Percentiles rank a stretch among this genome's conserved stretches.
Conservation (phyloP, 2,888 invertebrate genomes). For the Bugulina stolonifera region DNA sequence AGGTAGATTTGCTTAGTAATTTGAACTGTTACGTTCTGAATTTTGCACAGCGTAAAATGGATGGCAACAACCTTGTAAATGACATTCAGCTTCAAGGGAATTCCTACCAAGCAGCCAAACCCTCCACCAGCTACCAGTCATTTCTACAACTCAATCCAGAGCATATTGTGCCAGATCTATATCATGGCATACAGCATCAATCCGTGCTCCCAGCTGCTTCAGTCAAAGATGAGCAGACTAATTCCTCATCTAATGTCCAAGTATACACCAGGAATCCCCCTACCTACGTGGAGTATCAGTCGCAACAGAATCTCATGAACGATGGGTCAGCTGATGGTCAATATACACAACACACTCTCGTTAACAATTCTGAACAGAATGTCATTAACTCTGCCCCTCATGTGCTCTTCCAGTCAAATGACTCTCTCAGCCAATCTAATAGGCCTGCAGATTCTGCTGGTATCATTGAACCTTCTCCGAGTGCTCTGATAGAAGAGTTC, state of each 20-base stretch:
- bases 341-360: too few species aligned
- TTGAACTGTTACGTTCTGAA: too few species aligned
- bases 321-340: too few species aligned
- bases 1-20: too few species aligned
- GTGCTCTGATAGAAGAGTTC: not conserved
- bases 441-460: too few species aligned
- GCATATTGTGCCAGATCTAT: not conserved
- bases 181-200: not conserved
- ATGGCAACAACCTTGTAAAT: not conserved
- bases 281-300: not conserved
- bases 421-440: too few species aligned
- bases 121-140: not conserved
- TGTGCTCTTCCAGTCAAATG: too few species aligned
- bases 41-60: not conserved
- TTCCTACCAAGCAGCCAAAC: not conserved
- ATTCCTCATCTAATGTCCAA: not conserved
- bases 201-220: not conserved
- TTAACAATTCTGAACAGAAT: too few species aligned
- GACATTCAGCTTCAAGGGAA: not conserved
- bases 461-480: too few species aligned
- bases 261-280: slow-evolving; percentile 7
- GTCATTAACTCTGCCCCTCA: too few species aligned
- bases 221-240: not conserved
- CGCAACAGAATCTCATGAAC: not conserved
- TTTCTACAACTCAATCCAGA: slow-evolving; percentile 16